Evolutionary conservation across 2,888 invertebrate species (phyloP), one percentile per base, ranked within the genome.

Genomic region (Spodoptera picta): DNA sequence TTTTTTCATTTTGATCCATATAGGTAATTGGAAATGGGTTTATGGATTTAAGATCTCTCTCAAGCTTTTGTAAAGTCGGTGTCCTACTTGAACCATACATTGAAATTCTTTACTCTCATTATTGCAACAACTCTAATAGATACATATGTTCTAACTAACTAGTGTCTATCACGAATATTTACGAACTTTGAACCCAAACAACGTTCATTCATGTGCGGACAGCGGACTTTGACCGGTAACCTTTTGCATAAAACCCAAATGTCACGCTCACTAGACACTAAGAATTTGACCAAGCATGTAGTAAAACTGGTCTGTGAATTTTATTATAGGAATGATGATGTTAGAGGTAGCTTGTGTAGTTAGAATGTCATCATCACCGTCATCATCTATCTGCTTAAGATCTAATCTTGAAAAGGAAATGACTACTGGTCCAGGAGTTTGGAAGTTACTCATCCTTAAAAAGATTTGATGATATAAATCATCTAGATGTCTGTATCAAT

Each of bases 181-280:
- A 31, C 24, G 62, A 51, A 46, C 69, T 61, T 46, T 60, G 59
- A 63, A 75, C 66, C 43, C 44, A 27, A 62, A n/a, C 23, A 42
- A 47, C 50, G 55, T 63, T 69, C 77, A 75, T 65, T 73, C 69
- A 76, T 43, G 49, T 11, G 42, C 43, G 19, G 19, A 56, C 11
- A 46, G 27, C 42, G 64, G 55, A 49, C 55, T 69, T 53, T 69
- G 73, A 73, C 57, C 60, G 69, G 24, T 50, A 58, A 71, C 57
- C 64, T 72, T 76, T 36, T 61, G 44, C 41, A 56, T 54, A 14
- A 50, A 54, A 47, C 31, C n/a, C 12, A 12, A 73, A 44, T 69
- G 46, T 53, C 62, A 57, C 45, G 60, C 44, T 59, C 69, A 47
- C 27, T 51, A 47, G 36, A 69, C 12, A 44, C 36, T 36, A 36